A percentile compares a stretch with the other conserved stretches of the same genome.
Conservation (phyloP, 2,888 invertebrate genomes). For the Apocheima hispidaria region DNA sequence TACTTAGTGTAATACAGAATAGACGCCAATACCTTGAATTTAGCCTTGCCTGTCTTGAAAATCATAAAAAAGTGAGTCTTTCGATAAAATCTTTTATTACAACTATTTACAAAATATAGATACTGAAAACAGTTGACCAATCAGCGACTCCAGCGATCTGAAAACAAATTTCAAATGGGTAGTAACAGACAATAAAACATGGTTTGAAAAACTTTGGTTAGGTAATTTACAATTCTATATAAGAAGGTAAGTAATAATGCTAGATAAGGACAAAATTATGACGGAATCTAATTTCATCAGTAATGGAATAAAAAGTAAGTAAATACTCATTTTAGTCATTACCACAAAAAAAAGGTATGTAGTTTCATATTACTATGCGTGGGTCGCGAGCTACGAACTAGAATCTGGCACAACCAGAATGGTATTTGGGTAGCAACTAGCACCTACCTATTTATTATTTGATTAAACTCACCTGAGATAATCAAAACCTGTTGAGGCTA, state of each 20-base stretch:
- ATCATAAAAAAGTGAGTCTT: not conserved
- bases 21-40: too few relatives aligned
- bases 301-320: too few relatives aligned
- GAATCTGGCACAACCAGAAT: not conserved
- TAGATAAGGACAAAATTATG: too few relatives aligned
- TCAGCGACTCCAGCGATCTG: conserved; percentile 42
- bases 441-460: not conserved
- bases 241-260: too few relatives aligned
- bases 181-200: too few relatives aligned
- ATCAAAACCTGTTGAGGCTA: conserved; percentile 1
- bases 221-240: too few relatives aligned
- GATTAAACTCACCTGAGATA: not conserved
- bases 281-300: too few relatives aligned
- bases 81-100: conserved; percentile 26
- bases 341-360: too few relatives aligned
- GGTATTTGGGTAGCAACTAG: not conserved
- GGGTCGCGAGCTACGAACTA: not conserved
- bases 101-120: conserved; percentile 15
- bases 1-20: too few relatives aligned
- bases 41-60: not conserved
- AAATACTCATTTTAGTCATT: too few relatives aligned
- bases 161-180: conserved; percentile 20
- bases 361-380: not conserved
- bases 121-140: not conserved
- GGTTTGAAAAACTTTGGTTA: too few relatives aligned